phyloP scores from a whole-genome alignment of 2,888 invertebrate genomes.

The Caenorhabditis sp. region DNA sequence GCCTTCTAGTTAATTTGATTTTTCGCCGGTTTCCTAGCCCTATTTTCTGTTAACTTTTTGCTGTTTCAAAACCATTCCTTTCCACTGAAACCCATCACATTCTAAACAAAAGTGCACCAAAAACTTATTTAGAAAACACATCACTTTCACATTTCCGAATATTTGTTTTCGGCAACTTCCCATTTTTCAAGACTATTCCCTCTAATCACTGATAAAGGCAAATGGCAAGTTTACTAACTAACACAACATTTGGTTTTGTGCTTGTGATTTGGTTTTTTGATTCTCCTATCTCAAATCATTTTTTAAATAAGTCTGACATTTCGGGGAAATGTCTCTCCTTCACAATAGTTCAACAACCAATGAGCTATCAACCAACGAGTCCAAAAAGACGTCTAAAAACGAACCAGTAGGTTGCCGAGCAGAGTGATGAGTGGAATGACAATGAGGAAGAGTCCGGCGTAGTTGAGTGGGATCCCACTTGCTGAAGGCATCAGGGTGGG shows the following conservation, averaged over 20 bases:
- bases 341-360: not conserved
- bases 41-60: no score
- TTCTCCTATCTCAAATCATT: conserved; percentile 5
- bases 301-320: not conserved
- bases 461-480: conserved; percentile 55
- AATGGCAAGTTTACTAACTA: not conserved
- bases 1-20: no score
- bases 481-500: conserved; percentile 18
- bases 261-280: conserved; percentile 17
- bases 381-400: conserved; percentile 15
- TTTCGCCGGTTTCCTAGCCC: no score
- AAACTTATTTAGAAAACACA: not conserved
- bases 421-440: conserved; percentile 79
- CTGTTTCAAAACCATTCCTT: no score
- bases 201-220: no score
- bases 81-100: no score
- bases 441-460: conserved; percentile 73
- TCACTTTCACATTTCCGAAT: conserved; percentile 6
- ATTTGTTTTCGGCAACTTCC: not conserved
- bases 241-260: not conserved
- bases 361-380: no score
- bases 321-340: not conserved
- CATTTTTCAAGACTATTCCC: not conserved
- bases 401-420: conserved; percentile 80
- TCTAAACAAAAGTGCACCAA: not conserved